phyloP scores from a whole-genome alignment of 2,888 invertebrate species.

The Ashinkailepas kermadecensis region DNA sequence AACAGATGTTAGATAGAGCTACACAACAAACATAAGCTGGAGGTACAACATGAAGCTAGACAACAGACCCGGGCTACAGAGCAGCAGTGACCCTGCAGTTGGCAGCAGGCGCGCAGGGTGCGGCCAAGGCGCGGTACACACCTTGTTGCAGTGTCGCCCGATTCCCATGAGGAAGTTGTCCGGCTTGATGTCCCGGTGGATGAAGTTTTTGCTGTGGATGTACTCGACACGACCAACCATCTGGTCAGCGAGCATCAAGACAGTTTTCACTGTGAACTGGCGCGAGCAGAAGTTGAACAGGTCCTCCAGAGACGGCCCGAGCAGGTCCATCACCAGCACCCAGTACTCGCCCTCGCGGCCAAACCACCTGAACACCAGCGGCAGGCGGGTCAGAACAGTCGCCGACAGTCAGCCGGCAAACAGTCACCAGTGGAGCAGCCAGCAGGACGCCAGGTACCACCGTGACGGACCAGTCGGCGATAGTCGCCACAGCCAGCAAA shows the following conservation, averaged over 20 bases:
- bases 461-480: too few relatives aligned
- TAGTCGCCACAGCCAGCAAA: too few relatives aligned
- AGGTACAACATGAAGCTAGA: too few relatives aligned
- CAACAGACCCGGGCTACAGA: too few relatives aligned
- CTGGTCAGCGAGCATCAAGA: slow-evolving; percentile 96
- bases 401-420: too few relatives aligned
- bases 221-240: slow-evolving; percentile 94
- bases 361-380: slow-evolving; percentile 54
- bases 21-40: too few relatives aligned
- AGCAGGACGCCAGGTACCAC: too few relatives aligned
- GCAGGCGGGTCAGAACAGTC: too few relatives aligned
- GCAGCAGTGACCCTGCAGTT: too few relatives aligned
- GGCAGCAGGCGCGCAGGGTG: too few relatives aligned
- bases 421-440: too few relatives aligned
- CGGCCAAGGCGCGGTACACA: slow-evolving; percentile 33
- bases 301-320: slow-evolving; percentile 96
- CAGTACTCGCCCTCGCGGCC: slow-evolving; percentile 96
- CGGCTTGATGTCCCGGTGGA: slow-evolving; percentile 64
- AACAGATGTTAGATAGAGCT: too few relatives aligned
- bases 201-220: slow-evolving; percentile 98
- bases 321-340: slow-evolving; percentile 97
- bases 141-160: slow-evolving; percentile 93
- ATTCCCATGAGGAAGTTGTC: slow-evolving; percentile 99
- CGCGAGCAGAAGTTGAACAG: slow-evolving; percentile 99
- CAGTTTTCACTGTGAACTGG: slow-evolving; percentile 98